phyloP scores from a whole-genome alignment of 2,797 vertebrate species.

The Microctenopoma lineatum region DNA sequence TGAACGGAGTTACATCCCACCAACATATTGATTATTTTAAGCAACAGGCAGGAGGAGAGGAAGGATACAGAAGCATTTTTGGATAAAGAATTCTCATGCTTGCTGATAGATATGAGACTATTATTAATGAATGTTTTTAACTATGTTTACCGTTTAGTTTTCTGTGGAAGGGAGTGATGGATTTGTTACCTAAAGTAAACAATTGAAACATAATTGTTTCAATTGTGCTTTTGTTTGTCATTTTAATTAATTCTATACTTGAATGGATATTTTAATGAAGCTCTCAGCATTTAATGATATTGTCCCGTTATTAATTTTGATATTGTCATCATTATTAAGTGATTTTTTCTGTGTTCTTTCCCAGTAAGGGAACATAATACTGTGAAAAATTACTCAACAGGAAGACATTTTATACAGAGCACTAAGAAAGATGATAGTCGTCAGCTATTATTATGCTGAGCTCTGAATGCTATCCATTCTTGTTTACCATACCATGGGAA shows the following conservation, averaged over 20 bases:
- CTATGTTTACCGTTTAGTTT: constrained; percentile 5
- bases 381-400: constrained; percentile 50
- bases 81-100: background rate
- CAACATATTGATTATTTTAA: background rate
- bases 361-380: constrained; percentile 17
- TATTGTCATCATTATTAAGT: background rate
- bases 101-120: background rate
- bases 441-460: constrained; percentile 61
- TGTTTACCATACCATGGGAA: constrained; percentile 61
- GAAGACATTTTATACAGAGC: constrained; percentile 47
- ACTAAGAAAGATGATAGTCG: constrained; percentile 59
- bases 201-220: background rate
- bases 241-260: constrained; percentile 17
- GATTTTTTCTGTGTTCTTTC: background rate
- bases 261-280: constrained; percentile 20
- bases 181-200: background rate
- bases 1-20: background rate
- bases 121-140: background rate
- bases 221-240: constrained; percentile 6
- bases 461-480: constrained; percentile 58
- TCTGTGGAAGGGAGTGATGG: background rate
- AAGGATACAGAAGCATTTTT: background rate
- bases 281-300: constrained; percentile 19
- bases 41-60: background rate
- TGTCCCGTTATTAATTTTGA: background rate